These are phyloP conservation scores for Aramus guarauna DNA, from an alignment of 2,113 vertebrate species.

Conservation along the genomic window DNA sequence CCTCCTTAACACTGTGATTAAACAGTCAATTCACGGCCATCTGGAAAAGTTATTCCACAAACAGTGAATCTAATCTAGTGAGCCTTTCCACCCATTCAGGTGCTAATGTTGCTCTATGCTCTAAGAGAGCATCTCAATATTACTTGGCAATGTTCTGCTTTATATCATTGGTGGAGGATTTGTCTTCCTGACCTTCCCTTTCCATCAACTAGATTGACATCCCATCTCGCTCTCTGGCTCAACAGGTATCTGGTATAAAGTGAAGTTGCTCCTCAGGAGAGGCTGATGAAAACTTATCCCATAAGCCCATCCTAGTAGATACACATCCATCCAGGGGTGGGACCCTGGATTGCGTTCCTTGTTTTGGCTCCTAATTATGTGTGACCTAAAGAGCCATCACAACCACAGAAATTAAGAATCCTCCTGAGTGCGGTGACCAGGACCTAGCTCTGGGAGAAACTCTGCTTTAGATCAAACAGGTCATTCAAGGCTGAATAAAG, in stretches of 20 bases:
- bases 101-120: neutral
- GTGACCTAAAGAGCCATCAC: neutral
- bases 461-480: neutral
- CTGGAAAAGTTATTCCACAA: neutral
- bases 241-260: neutral
- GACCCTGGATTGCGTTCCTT: neutral
- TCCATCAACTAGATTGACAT: neutral
- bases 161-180: neutral
- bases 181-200: neutral
- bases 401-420: neutral
- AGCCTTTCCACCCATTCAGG: neutral
- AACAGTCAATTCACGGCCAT: neutral
- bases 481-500: conserved; percentile 21
- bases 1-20: neutral
- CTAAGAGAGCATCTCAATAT: neutral
- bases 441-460: neutral
- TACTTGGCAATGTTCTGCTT: neutral
- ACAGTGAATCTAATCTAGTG: neutral
- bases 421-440: neutral
- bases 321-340: neutral
- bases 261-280: neutral
- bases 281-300: neutral
- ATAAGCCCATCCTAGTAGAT: neutral
- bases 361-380: neutral
- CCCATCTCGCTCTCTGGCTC: neutral